phyloP scores from a whole-genome alignment of 2,113 vertebrate genomes.

The Coptodon bakossiorum region DNA sequence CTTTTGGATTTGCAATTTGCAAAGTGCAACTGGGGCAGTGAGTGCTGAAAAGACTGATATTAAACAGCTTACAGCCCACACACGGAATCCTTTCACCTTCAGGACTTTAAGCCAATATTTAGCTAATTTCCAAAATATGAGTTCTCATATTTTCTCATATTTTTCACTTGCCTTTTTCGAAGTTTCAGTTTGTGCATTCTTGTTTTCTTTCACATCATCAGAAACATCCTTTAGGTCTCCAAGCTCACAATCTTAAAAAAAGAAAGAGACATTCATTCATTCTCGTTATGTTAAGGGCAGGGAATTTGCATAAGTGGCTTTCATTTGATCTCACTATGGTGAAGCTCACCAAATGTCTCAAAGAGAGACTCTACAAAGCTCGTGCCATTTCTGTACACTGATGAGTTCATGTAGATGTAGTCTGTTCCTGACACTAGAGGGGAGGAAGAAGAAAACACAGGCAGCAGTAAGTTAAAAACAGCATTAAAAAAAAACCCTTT shows the following conservation, averaged over 20 bases:
- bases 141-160: background rate
- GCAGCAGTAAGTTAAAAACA: background rate
- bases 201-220: conserved; percentile 78
- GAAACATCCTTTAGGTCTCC: conserved; percentile 82
- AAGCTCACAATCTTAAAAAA: conserved; percentile 82
- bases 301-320: background rate
- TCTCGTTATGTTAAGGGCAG: background rate
- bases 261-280: background rate
- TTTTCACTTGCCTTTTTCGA: conserved; percentile 59
- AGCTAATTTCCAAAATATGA: background rate
- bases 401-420: conserved; percentile 90
- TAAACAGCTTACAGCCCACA: background rate
- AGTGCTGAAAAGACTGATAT: background rate
- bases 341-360: conserved; percentile 83
- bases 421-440: conserved; percentile 80
- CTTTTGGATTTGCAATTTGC: background rate
- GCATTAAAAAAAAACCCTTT: background rate
- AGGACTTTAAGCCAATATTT: background rate
- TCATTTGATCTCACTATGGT: background rate
- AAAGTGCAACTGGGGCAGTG: background rate
- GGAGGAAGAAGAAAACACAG: background rate
- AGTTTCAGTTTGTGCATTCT: conserved; percentile 24
- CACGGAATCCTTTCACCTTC: background rate
- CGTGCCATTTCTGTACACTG: conserved; percentile 87
- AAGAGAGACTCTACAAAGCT: conserved; percentile 98